Evolutionary conservation across 2,113 vertebrate species (phyloP).

Genomic region (Poeciliopsis prolifica): DNA sequence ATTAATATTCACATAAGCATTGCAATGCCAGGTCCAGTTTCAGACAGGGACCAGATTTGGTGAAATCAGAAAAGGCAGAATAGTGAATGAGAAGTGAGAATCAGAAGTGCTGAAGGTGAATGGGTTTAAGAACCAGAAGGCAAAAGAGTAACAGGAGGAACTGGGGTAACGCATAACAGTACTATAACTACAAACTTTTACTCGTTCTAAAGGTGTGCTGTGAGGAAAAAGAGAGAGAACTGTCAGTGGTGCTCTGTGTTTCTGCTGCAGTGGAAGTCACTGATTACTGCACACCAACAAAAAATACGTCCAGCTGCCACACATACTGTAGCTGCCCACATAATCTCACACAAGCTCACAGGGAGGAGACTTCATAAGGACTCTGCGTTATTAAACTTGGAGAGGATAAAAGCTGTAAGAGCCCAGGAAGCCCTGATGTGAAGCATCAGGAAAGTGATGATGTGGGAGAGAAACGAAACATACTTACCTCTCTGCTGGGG

Average conservation of each 20-base stretch:
- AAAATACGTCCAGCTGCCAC: constrained; percentile 33
- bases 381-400: constrained; percentile 33
- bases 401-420: constrained; percentile 27
- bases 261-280: constrained; percentile 29
- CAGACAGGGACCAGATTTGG: too few species aligned
- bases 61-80: not conserved
- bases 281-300: constrained; percentile 21
- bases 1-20: not conserved
- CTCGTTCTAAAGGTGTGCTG: not conserved
- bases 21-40: not conserved
- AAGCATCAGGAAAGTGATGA: constrained; percentile 40
- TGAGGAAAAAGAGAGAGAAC: constrained; percentile 3
- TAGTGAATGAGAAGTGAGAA: not conserved
- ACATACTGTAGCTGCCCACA: constrained; percentile 17
- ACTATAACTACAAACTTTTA: not conserved
- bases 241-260: not conserved
- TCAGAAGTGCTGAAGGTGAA: not conserved
- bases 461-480: constrained; percentile 41
- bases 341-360: constrained; percentile 22
- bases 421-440: constrained; percentile 44
- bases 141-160: not conserved
- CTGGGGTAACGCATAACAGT: too few species aligned
- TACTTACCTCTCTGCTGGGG: constrained; percentile 74
- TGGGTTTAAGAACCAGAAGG: not conserved
- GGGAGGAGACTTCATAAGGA: constrained; percentile 21